Percentiles rank a stretch among this genome's conserved stretches.
Conservation (phyloP, 2,888 invertebrate species). For the Scaptomyza polygonia region DNA sequence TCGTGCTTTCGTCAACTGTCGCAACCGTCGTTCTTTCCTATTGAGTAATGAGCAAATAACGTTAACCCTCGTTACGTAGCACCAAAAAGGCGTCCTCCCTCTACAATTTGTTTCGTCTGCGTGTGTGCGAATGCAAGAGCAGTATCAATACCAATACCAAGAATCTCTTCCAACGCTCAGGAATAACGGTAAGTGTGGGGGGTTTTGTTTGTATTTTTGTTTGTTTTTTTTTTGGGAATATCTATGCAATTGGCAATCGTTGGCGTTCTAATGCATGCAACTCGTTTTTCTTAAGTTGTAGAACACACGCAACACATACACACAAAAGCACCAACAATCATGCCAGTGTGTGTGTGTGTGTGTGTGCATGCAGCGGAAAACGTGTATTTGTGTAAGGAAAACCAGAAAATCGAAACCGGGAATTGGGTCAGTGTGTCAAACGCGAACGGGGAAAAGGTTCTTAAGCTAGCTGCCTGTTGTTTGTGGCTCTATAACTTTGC, state of each 20-base stretch:
- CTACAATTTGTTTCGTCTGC: constrained; percentile 2
- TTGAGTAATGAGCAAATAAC: constrained; percentile 40
- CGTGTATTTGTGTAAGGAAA: constrained; percentile 72
- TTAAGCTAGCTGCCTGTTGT: constrained; percentile 13
- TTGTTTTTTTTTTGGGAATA: constrained; percentile 8
- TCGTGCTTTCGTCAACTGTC: constrained; percentile 26
- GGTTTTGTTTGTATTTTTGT: background rate
- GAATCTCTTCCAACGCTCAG: constrained; percentile 20
- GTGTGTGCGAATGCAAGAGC: constrained; percentile 22
- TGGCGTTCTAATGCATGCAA: constrained; percentile 54
- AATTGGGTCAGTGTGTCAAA: constrained; percentile 82
- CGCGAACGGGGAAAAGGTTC: constrained; percentile 43
- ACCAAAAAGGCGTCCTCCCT: constrained; percentile 13
- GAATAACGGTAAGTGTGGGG: constrained; percentile 31
- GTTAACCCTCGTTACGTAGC: constrained; percentile 22
- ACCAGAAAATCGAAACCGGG: constrained; percentile 82
- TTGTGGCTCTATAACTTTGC: constrained; percentile 41
- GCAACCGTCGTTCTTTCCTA: constrained; percentile 29
- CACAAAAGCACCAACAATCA: constrained; percentile 17
- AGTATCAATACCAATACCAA: constrained; percentile 13
- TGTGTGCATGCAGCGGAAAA: constrained; percentile 68
- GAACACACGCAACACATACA: constrained; percentile 36
- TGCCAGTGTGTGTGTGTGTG: constrained; percentile 25
- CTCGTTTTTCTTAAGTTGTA: constrained; percentile 53
- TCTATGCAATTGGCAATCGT: constrained; percentile 13